Conservation (phyloP, 2,113 vertebrate species). For the Irena cyanogastra region DNA sequence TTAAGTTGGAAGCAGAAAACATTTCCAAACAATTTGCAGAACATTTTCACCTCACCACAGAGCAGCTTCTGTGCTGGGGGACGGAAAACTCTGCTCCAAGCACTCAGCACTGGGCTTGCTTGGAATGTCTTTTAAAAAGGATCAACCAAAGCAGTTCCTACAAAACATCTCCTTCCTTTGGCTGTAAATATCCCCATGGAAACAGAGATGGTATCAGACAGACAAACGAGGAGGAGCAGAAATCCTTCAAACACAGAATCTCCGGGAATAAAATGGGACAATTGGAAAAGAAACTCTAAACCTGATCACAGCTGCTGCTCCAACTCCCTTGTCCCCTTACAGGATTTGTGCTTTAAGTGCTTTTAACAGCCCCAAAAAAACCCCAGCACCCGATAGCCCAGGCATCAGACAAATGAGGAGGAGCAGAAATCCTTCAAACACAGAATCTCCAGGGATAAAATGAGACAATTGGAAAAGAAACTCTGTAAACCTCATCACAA, state of each 20-base stretch:
- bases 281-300: too few relatives aligned
- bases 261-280: not conserved
- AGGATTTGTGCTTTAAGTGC: too few relatives aligned
- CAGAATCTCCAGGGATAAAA: too few relatives aligned
- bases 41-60: not conserved
- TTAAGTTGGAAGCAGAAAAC: not conserved
- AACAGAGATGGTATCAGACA: slow-evolving; percentile 25
- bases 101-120: not conserved
- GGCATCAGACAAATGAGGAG: too few relatives aligned
- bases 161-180: not conserved
- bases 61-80: not conserved
- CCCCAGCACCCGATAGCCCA: too few relatives aligned
- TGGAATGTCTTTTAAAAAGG: not conserved
- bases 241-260: not conserved
- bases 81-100: not conserved
- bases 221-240: not conserved
- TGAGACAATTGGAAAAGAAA: too few relatives aligned
- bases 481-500: not conserved
- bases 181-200: slow-evolving; percentile 51
- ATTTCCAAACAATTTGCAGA: not conserved
- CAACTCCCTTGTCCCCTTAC: too few relatives aligned
- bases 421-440: too few relatives aligned
- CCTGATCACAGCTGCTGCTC: too few relatives aligned
- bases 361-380: not conserved
- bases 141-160: not conserved